Base-by-base conservation (phyloP, 2,113 vertebrate species). In the Microtus pennsylvanicus region DNA sequence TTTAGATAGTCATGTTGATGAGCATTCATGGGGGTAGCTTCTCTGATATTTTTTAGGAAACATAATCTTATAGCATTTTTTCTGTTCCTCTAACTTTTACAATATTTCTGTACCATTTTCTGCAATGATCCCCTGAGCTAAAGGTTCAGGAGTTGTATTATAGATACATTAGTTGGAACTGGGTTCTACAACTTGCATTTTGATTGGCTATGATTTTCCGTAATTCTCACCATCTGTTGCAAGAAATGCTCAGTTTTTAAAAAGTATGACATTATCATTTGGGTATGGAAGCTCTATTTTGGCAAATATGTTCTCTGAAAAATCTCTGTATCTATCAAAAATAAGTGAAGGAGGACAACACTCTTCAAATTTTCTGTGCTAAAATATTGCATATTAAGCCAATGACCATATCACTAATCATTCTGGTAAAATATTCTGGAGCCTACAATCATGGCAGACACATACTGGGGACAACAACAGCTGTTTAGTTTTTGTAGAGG, bases 341-440 rank as follows among this genome's bases (percentile, higher is more conserved):
- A 11, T 13, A 63, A 8, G 2, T 22, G 24, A 0, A 38, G 50
- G 3, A 38, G 28, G 5, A 61, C 5, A 8, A 61, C 3, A 11
- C 21, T 87, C 14, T 24, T 97, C 22, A 58, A n/a, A 10, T 70
- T 14, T n/a, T 80, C 67, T 86, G 52, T 87, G 5, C 0, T 91
- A 69, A 89, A 67, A 70, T 52, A 63, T 88, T 19, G 4, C 35
- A 61, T 26, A 14, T 61, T 82, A 61, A 28, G 22, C 13, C 21
- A 28, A 28, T 24, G n/a, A 61, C 5, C 55, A 28, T 13, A 82
- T 5, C 11, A 38, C 6, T 61, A 13, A 61, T 24, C 35, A 61
- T 58, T 82, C 35, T 61, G 35, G 21, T 38, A 58, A 38, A 55
- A 58, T 81, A n/a, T 26, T 4, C 35, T n/a, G 52, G n/a, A n/a